Evolutionary conservation across 1,140 invertebrate species (phyloP).

Genomic region (Panulirus ornatus): DNA sequence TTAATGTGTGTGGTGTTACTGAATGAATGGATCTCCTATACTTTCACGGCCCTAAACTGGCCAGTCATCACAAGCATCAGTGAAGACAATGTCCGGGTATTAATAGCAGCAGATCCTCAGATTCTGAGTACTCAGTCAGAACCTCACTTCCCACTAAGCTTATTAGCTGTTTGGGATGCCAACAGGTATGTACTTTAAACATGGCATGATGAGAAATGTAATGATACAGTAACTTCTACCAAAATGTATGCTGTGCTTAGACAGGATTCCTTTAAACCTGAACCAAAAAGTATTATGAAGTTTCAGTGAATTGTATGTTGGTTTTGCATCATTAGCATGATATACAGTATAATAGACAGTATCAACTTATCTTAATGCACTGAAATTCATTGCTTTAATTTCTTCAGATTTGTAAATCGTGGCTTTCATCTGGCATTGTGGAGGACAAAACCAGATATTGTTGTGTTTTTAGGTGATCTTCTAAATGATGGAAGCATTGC

Average conservation of each 20-base stretch:
- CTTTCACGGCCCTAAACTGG: conserved; percentile 41
- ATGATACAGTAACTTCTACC: no score
- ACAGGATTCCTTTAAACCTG: no score
- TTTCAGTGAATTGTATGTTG: no score
- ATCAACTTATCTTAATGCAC: no score
- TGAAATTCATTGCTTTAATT: background rate
- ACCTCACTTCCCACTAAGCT: conserved; percentile 79
- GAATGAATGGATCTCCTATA: conserved; percentile 56
- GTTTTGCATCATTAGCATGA: no score
- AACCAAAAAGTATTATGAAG: no score
- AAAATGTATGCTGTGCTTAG: background rate
- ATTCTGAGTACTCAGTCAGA: conserved; percentile 89
- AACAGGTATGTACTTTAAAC: conserved; percentile 83
- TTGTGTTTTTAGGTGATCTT: conserved; percentile 93
- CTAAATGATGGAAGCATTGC: conserved; percentile 93
- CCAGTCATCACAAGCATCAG: background rate
- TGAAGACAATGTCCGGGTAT: conserved; percentile 78
- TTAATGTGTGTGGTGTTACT: conserved; percentile 28
- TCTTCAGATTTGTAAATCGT: conserved; percentile 85
- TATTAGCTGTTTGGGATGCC: conserved; percentile 86
- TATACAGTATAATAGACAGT: background rate
- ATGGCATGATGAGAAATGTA: no score
- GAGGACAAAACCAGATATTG: conserved; percentile 89
- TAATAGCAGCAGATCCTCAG: conserved; percentile 95
- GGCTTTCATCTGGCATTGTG: conserved; percentile 85